Evolutionary conservation across 1,140 invertebrate genomes (phyloP).

Genomic region (Anoplophora glabripennis): DNA sequence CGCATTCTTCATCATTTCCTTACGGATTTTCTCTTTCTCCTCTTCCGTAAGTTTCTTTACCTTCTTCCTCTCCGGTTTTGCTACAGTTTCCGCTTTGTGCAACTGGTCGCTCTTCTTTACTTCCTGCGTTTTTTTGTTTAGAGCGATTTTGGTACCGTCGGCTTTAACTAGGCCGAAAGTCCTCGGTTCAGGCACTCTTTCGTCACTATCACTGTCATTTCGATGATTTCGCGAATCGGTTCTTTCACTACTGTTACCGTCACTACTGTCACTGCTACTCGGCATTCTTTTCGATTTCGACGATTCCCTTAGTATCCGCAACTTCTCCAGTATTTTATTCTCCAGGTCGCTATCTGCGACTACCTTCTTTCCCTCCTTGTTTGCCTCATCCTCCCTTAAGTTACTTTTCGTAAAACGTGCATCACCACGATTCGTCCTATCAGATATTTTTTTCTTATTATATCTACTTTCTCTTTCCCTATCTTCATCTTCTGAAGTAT

Average conservation of each 20-base stretch:
- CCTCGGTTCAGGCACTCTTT: constrained; percentile 20
- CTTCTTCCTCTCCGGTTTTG: constrained; percentile 29
- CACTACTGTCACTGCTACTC: constrained; percentile 13
- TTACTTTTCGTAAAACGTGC: background rate
- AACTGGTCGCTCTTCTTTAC: constrained; percentile 11
- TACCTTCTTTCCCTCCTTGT: background rate
- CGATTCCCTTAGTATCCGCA: no score
- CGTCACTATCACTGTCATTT: constrained; percentile 27
- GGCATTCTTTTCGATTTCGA: background rate
- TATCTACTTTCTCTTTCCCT: background rate
- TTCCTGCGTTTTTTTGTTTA: constrained; percentile 18
- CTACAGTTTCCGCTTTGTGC: constrained; percentile 29
- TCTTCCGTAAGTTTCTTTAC: constrained; percentile 57
- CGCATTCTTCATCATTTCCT: constrained; percentile 83
- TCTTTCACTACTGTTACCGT: background rate
- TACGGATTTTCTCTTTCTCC: constrained; percentile 68
- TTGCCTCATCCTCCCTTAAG: background rate
- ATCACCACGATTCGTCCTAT: background rate
- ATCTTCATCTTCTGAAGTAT: no score
- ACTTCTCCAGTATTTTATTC: no score
- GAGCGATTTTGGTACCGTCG: constrained; percentile 50
- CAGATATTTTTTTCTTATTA: background rate
- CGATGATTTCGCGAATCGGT: background rate
- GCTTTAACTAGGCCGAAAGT: constrained; percentile 52
- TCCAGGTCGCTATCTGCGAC: background rate